A percentile compares a stretch with the other conserved stretches of the same genome.
These are phyloP conservation scores for Phaonia tiefii DNA, from an alignment of 2,888 invertebrate species.

Conservation along the genomic window DNA sequence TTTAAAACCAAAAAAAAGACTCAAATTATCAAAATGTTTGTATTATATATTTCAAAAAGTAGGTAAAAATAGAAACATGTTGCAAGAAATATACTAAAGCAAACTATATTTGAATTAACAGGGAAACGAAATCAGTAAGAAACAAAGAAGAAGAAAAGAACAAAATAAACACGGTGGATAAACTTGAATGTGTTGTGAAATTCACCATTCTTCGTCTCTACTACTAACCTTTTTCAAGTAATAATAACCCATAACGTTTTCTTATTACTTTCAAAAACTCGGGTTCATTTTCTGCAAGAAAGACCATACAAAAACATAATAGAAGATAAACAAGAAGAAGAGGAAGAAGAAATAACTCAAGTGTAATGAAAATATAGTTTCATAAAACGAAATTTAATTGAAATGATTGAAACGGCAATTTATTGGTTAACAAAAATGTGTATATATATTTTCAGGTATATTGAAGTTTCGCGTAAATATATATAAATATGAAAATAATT, in stretches of 20 bases:
- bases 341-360: not conserved
- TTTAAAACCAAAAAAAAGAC: too few relatives aligned
- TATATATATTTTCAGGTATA: too few relatives aligned
- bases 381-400: too few relatives aligned
- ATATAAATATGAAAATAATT: too few relatives aligned
- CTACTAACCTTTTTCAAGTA: slow-evolving; percentile 50
- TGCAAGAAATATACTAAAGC: slow-evolving; percentile 6
- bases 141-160: slow-evolving; percentile 7
- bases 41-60: too few relatives aligned
- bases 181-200: not conserved
- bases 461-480: too few relatives aligned
- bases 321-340: slow-evolving; percentile 3
- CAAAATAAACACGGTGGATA: not conserved
- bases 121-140: not conserved
- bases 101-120: not conserved
- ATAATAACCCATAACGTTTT: slow-evolving; percentile 48
- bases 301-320: slow-evolving; percentile 29
- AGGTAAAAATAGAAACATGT: too few relatives aligned
- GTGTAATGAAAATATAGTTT: too few relatives aligned
- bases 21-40: too few relatives aligned
- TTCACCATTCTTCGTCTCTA: slow-evolving; percentile 15
- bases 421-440: too few relatives aligned
- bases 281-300: slow-evolving; percentile 45
- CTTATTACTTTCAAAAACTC: slow-evolving; percentile 55
- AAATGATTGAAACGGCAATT: too few relatives aligned